Evolutionary conservation across 2,797 vertebrate genomes (phyloP).

Genomic region (Alectoris magna): DNA sequence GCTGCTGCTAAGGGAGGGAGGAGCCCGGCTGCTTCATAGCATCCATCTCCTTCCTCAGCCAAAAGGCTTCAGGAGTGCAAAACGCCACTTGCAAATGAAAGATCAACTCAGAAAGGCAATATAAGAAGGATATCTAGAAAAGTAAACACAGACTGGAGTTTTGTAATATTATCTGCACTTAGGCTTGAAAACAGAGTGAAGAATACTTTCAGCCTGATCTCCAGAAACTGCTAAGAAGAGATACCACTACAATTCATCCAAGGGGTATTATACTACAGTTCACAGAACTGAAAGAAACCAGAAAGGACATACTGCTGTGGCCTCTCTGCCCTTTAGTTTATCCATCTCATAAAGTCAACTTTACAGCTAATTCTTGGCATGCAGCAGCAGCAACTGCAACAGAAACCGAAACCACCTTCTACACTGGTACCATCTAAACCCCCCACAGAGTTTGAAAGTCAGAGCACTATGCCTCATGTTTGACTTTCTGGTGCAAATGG

Average conservation of each 20-base stretch:
- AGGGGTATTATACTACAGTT: background rate
- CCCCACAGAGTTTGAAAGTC: background rate
- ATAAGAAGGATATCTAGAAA: background rate
- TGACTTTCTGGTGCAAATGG: background rate
- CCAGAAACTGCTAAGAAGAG: background rate
- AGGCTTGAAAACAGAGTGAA: background rate
- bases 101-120: background rate
- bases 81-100: background rate
- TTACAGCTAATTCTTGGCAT: background rate
- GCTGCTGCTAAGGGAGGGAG: background rate
- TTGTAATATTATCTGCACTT: background rate
- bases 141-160: background rate
- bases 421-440: background rate
- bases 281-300: background rate
- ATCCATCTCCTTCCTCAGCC: background rate
- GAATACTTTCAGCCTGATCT: background rate
- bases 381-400: background rate
- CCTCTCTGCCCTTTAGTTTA: background rate
- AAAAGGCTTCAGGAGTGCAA: background rate
- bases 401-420: background rate
- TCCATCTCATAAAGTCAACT: background rate
- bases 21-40: background rate
- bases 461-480: background rate
- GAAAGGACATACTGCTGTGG: background rate
- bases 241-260: fast-evolving